phyloP scores from a whole-genome alignment of 2,888 invertebrate species.

The Cenopis cana region DNA sequence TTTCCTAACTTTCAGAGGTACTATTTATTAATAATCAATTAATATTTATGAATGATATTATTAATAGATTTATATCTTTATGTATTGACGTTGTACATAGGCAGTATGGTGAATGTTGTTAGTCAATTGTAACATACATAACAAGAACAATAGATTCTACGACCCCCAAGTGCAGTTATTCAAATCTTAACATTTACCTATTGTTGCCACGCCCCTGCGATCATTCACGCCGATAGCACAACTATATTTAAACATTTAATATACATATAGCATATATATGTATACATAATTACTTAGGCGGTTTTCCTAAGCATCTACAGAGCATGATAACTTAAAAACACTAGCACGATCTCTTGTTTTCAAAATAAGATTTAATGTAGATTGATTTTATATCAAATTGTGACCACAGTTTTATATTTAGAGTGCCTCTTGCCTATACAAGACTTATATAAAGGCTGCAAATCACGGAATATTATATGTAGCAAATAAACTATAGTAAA shows the following conservation, averaged over 20 bases:
- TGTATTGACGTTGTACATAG: slow-evolving; percentile 83
- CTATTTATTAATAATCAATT: slow-evolving; percentile 83
- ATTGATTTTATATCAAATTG: slow-evolving; percentile 82
- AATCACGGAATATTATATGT: slow-evolving; percentile 84
- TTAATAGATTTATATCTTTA: slow-evolving; percentile 87
- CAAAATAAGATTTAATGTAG: slow-evolving; percentile 74
- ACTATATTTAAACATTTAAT: slow-evolving; percentile 60
- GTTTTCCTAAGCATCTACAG: slow-evolving; percentile 68
- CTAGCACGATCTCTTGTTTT: slow-evolving; percentile 79
- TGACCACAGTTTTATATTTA: slow-evolving; percentile 87
- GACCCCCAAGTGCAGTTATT: slow-evolving; percentile 84
- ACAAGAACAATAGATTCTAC: slow-evolving; percentile 71
- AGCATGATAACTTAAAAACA: slow-evolving; percentile 72
- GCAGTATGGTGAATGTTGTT: slow-evolving; percentile 72
- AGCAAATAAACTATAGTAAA: slow-evolving; percentile 74
- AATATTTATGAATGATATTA: slow-evolving; percentile 70
- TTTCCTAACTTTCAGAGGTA: slow-evolving; percentile 86
- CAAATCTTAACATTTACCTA: slow-evolving; percentile 83
- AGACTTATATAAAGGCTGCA: slow-evolving; percentile 86
- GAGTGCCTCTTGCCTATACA: slow-evolving; percentile 87
- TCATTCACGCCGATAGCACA: slow-evolving; percentile 81
- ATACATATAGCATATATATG: slow-evolving; percentile 52
- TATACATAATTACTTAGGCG: slow-evolving; percentile 47
- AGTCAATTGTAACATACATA: slow-evolving; percentile 68
- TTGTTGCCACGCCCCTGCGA: slow-evolving; percentile 77